These are phyloP conservation scores for Drosophila bifasciata DNA, from an alignment of 1,140 invertebrate genomes.

Conservation along the genomic window DNA sequence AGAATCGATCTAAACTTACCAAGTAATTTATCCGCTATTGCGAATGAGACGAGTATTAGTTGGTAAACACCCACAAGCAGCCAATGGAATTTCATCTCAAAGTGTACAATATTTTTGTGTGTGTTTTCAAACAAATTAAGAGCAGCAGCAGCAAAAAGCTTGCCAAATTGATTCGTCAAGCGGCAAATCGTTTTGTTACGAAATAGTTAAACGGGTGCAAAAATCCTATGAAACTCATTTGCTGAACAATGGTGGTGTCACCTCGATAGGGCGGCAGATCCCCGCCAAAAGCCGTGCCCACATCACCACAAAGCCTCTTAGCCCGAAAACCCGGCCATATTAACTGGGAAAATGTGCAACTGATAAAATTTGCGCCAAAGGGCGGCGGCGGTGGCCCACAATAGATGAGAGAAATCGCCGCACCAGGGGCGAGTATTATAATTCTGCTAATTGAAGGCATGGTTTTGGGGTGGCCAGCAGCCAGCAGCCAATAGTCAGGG, in stretches of 20 bases:
- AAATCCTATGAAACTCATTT: background rate
- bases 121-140: too few species aligned
- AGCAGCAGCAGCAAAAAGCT: background rate
- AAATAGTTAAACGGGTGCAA: background rate
- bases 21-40: too few species aligned
- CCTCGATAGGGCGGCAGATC: conserved; percentile 13
- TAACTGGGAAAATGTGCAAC: conserved; percentile 34
- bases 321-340: conserved; percentile 24
- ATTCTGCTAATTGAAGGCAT: conserved; percentile 49
- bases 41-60: too few species aligned
- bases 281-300: conserved; percentile 22
- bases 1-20: conserved; percentile 6
- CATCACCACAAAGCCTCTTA: conserved; percentile 52
- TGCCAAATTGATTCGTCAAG: background rate
- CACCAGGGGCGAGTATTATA: conserved; percentile 34
- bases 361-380: conserved; percentile 33
- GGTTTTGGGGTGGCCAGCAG: conserved; percentile 21
- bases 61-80: too few species aligned
- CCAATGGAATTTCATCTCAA: too few species aligned
- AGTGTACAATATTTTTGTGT: too few species aligned
- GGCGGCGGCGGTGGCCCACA: too few species aligned
- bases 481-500: background rate
- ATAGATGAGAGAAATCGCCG: conserved; percentile 25
- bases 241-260: background rate
- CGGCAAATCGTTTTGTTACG: background rate